A percentile compares a stretch with the other conserved stretches of the same genome.
These are phyloP conservation scores for Xiphophorus hellerii DNA, from an alignment of 2,113 vertebrate species.

Conservation along the genomic window DNA sequence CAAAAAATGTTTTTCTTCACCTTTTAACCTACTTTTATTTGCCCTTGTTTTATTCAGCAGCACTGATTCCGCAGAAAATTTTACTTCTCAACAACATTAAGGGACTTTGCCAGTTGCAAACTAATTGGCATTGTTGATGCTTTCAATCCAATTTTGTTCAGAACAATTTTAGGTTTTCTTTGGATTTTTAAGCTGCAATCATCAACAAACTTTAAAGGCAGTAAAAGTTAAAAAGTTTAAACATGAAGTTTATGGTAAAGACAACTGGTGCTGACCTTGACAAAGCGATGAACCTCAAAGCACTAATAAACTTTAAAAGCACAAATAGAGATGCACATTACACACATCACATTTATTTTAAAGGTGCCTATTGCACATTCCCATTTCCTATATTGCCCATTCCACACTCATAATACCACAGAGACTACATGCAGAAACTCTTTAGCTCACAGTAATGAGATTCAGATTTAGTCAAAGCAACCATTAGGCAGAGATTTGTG, in stretches of 20 bases:
- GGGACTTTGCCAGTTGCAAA: too few relatives aligned
- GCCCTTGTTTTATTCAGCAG: too few relatives aligned
- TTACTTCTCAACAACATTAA: too few relatives aligned
- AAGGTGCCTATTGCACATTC: conserved; percentile 7
- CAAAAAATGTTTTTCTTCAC: too few relatives aligned
- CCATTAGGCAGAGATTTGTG: conserved; percentile 58
- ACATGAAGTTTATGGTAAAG: not conserved
- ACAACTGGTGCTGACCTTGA: too few relatives aligned
- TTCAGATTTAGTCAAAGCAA: conserved; percentile 55
- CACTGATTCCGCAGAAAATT: too few relatives aligned
- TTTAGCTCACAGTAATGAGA: conserved; percentile 42
- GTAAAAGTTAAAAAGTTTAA: not conserved
- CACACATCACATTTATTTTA: not conserved
- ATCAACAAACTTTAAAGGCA: not conserved
- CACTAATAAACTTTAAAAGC: not conserved
- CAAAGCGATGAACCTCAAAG: not conserved
- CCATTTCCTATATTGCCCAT: conserved; percentile 13
- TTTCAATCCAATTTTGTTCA: too few relatives aligned
- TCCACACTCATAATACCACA: conserved; percentile 24
- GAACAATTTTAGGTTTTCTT: too few relatives aligned
- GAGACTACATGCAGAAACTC: conserved; percentile 12
- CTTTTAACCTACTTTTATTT: too few relatives aligned
- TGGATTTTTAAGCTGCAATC: not conserved
- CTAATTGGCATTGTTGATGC: too few relatives aligned
- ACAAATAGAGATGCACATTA: too few relatives aligned